Conservation (phyloP, 2,113 vertebrate species). For the Corydoras sp. region DNA sequence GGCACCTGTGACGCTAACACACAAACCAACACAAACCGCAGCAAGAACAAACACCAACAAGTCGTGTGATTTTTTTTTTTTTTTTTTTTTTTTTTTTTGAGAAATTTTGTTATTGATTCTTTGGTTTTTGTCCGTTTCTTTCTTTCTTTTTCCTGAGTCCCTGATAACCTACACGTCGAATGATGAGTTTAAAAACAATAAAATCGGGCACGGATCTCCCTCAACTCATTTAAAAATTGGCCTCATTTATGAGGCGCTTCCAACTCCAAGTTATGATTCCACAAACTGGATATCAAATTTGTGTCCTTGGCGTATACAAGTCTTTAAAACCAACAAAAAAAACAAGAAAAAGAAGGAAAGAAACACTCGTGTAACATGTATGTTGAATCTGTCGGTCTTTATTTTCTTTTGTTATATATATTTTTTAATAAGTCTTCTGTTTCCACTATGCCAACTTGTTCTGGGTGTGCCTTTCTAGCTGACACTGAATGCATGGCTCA, state of each 20-base stretch:
- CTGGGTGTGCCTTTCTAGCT: conserved; percentile 70
- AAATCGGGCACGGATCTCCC: conserved; percentile 44
- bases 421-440: background rate
- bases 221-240: background rate
- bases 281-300: background rate
- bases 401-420: conserved; percentile 23
- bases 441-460: conserved; percentile 68
- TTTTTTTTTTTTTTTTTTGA: conserved; percentile 35
- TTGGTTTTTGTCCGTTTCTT: conserved; percentile 55
- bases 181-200: conserved; percentile 75
- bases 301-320: too few species aligned
- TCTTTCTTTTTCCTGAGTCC: conserved; percentile 62
- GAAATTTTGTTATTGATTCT: conserved; percentile 37
- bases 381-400: conserved; percentile 61
- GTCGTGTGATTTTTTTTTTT: conserved; percentile 22
- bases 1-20: conserved; percentile 74
- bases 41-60: conserved; percentile 43
- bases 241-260: background rate
- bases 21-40: conserved; percentile 59
- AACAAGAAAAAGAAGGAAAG: conserved; percentile 62
- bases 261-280: background rate
- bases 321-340: too few species aligned
- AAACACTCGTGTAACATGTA: conserved; percentile 57
- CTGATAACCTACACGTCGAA: conserved; percentile 53
- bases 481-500: conserved; percentile 67